Evolutionary conservation across 1,140 invertebrate genomes (phyloP).

Genomic region (Battus philenor): DNA sequence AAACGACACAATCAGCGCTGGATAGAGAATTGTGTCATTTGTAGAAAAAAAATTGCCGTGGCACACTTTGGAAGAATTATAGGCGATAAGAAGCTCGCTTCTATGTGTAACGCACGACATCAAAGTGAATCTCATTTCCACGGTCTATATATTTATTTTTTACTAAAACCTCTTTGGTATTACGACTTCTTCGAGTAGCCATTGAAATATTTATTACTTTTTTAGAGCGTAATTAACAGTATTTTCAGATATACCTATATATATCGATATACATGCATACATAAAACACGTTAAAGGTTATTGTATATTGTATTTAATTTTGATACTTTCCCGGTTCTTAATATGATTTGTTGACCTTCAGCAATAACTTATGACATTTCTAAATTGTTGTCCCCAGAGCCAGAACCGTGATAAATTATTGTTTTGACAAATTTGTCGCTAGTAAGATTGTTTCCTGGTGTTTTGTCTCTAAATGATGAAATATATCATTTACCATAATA

Average conservation of each 20-base stretch:
- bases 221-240: too few species aligned
- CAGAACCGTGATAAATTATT: slow-evolving; percentile 37
- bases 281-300: too few species aligned
- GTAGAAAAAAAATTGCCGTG: slow-evolving; percentile 40
- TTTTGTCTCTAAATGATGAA: slow-evolving; percentile 19
- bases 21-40: slow-evolving; percentile 39
- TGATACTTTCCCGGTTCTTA: too few species aligned
- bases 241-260: too few species aligned
- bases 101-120: slow-evolving; percentile 32
- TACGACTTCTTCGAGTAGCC: not conserved
- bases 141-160: slow-evolving; percentile 3
- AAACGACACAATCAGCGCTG: slow-evolving; percentile 19
- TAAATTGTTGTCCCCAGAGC: slow-evolving; percentile 33
- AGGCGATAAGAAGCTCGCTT: slow-evolving; percentile 28
- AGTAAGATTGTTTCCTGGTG: slow-evolving; percentile 21
- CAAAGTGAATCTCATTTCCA: slow-evolving; percentile 31
- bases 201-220: slow-evolving; percentile 4
- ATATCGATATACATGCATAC: too few species aligned
- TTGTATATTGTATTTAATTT: too few species aligned
- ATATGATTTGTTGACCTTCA: too few species aligned
- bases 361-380: slow-evolving; percentile 35
- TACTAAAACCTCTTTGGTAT: not conserved
- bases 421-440: slow-evolving; percentile 31
- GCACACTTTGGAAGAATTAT: slow-evolving; percentile 44
- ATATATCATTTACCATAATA: too few species aligned